phyloP scores from a whole-genome alignment of 2,797 vertebrate genomes.

The Gambusia yucatana region DNA sequence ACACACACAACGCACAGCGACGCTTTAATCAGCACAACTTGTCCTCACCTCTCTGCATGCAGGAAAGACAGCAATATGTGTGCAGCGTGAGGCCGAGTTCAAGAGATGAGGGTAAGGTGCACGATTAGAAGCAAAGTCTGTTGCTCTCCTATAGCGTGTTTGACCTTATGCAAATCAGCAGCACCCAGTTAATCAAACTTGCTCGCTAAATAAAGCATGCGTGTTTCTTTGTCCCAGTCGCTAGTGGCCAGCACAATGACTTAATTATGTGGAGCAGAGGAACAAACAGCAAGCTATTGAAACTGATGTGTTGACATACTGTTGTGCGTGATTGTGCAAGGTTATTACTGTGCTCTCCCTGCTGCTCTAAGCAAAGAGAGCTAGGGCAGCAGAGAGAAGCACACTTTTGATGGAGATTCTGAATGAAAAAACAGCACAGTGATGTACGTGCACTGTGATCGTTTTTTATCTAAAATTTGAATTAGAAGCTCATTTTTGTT shows the following conservation, averaged over 20 bases:
- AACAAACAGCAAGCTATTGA: conserved; percentile 46
- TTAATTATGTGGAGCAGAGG: conserved; percentile 44
- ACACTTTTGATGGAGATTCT: conserved; percentile 35
- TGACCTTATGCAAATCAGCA: conserved; percentile 34
- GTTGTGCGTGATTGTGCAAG: conserved; percentile 23
- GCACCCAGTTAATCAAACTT: conserved; percentile 37
- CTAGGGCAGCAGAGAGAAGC: not conserved
- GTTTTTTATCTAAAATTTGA: not conserved
- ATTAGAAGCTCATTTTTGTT: not conserved
- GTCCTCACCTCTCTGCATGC: conserved; percentile 59
- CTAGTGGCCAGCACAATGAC: conserved; percentile 29
- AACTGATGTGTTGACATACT: conserved; percentile 28
- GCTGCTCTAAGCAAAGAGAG: conserved; percentile 26
- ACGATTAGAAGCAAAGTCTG: conserved; percentile 40
- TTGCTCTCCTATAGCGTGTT: conserved; percentile 30
- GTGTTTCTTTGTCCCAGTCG: conserved; percentile 27
- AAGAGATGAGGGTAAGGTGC: conserved; percentile 36
- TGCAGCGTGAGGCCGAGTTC: conserved; percentile 27
- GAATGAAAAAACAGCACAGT: conserved; percentile 48
- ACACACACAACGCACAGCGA: conserved; percentile 18
- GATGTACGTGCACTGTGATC: conserved; percentile 32
- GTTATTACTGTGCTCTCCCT: conserved; percentile 17
- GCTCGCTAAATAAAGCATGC: conserved; percentile 13
- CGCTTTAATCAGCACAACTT: conserved; percentile 67
- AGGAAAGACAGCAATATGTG: conserved; percentile 32